Base-by-base conservation (phyloP, 2,113 vertebrate species). In the Halichoerus grypus region DNA sequence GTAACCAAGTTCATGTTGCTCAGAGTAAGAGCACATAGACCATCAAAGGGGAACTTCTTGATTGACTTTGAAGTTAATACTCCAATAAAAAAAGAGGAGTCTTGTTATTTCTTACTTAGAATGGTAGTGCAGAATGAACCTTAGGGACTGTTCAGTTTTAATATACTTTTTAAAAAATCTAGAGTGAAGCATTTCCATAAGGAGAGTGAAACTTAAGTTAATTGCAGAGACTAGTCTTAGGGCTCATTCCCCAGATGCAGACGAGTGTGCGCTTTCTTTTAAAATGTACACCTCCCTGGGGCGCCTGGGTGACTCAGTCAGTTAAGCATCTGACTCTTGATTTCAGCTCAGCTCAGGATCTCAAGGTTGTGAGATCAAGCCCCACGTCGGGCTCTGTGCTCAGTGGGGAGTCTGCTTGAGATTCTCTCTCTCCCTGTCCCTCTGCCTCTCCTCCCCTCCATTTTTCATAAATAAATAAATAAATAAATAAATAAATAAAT, bases 201-300 rank as follows among this genome's bases (percentile, higher is more conserved):
- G 76, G 95, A 97, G 96, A 97, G 91, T 92, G 91, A 97, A 96
- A 91, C 80, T 92, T 42, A 13, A 81, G n/a, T 69, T 53, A 74
- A 10, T 83, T 95, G 22, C 49, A 81, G 71, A 67, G 80, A 74
- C 79, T 65, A 49, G 72, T 31, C 14, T 51, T 79, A 79, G 26
- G 51, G 59, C 76, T 71, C n/a, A 80, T 63, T 92, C 88, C 92
- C 86, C 84, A 95, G 96, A 42, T 82, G 49, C 65, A 88, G 42
- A 59, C 46, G 65, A 71, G 11, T 26, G 28, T 93, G 59, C 7
- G 33, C 67, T 92, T 90, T 69, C 69, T 96, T 69, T 80, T 33
- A 67, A 63, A 79, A 83, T 74, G 59, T 33, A 46, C 28, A 65
- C 22, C 26, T 92, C 63, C 65, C 61, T n/a, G 33, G 16, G 7